phyloP scores from a whole-genome alignment of 1,140 invertebrate genomes.

The Caenorhabditis remanei region DNA sequence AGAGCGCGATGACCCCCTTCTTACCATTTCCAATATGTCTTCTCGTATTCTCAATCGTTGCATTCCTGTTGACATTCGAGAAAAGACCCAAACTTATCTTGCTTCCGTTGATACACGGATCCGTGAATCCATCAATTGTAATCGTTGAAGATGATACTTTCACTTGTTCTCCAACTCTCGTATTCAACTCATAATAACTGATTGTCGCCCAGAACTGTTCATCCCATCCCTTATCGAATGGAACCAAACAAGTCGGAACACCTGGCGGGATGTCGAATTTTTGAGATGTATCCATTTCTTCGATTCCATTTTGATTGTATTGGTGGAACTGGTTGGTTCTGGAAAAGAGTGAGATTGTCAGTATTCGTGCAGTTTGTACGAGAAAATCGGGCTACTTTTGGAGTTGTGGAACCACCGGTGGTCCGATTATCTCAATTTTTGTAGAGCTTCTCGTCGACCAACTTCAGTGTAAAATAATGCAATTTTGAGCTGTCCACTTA shows the following conservation, averaged over 20 bases:
- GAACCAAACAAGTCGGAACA: conserved; percentile 38
- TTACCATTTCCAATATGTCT: conserved; percentile 82
- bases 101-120: conserved; percentile 79
- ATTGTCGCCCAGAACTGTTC: conserved; percentile 81
- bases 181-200: conserved; percentile 82
- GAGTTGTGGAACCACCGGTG: too few relatives aligned
- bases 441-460: too few relatives aligned
- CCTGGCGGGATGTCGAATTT: conserved; percentile 30
- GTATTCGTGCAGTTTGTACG: neutral
- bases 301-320: conserved; percentile 48
- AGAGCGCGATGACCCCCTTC: neutral
- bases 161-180: conserved; percentile 81
- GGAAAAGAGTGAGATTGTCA: neutral
- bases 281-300: conserved; percentile 43
- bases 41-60: conserved; percentile 82
- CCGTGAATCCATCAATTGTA: conserved; percentile 80
- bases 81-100: conserved; percentile 81
- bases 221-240: conserved; percentile 76
- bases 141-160: conserved; percentile 79
- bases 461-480: too few relatives aligned
- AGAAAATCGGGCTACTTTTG: too few relatives aligned
- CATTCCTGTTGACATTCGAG: conserved; percentile 82
- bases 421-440: too few relatives aligned
- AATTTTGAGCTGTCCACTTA: too few relatives aligned
- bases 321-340: conserved; percentile 41